These are phyloP conservation scores for Rhopalosiphum padi DNA, from an alignment of 1,140 invertebrate genomes.

Conservation along the genomic window DNA sequence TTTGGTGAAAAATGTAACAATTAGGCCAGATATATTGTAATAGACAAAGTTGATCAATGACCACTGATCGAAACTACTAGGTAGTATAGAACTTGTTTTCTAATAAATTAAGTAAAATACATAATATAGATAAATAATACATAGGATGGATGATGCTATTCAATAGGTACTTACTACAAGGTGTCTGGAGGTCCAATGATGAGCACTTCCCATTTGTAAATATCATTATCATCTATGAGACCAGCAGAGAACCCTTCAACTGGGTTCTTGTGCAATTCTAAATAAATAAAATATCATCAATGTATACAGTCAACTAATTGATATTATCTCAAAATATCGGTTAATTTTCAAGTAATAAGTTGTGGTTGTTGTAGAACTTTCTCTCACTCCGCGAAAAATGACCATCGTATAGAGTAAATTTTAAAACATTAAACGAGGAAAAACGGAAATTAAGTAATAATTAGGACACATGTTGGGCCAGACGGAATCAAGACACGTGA, in stretches of 20 bases:
- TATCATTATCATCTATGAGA: conserved; percentile 98
- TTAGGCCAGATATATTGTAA: not conserved
- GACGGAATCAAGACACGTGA: not conserved
- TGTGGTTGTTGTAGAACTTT: not conserved
- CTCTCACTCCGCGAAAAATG: not conserved
- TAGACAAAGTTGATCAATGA: not conserved
- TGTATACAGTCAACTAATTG: not conserved
- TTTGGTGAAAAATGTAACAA: not conserved
- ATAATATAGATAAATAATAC: not conserved
- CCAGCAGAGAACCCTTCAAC: conserved; percentile 99
- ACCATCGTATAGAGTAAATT: not conserved
- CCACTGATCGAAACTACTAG: too few species aligned
- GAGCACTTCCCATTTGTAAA: conserved; percentile 99
- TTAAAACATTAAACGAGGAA: not conserved
- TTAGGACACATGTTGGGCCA: not conserved
- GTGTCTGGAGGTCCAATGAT: conserved; percentile 99
- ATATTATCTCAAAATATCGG: not conserved
- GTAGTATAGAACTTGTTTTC: not conserved
- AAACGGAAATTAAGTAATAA: not conserved
- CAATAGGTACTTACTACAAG: conserved; percentile 82
- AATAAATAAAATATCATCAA: conserved; percentile 64
- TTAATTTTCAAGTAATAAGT: not conserved
- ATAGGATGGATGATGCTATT: not conserved
- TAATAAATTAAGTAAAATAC: not conserved
- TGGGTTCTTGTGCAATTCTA: conserved; percentile 98